Percentiles rank a stretch among this genome's conserved stretches.
These are phyloP conservation scores for Dendrolimus houi DNA, from an alignment of 2,888 invertebrate species.

Conservation along the genomic window DNA sequence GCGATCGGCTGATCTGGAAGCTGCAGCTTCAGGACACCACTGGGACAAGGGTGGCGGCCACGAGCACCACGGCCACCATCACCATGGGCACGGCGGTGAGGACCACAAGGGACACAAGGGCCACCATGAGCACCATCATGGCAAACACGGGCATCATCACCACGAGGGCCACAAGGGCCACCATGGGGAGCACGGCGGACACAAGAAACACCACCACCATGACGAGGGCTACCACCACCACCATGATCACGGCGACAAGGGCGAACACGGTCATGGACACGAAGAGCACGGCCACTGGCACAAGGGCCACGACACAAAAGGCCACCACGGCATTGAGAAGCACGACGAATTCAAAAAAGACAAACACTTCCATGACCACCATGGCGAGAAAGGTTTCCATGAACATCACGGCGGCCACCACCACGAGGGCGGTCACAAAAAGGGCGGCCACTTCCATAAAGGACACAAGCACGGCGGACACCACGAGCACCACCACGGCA, in stretches of 20 bases:
- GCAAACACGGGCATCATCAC: conserved; percentile 82
- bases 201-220: conserved; percentile 80
- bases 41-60: conserved; percentile 77
- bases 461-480: conserved; percentile 86
- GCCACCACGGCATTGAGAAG: conserved; percentile 88
- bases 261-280: conserved; percentile 75
- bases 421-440: conserved; percentile 85
- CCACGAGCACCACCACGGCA: conserved; percentile 86
- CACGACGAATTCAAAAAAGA: conserved; percentile 90
- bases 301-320: conserved; percentile 90
- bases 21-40: conserved; percentile 60
- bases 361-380: conserved; percentile 90
- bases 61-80: conserved; percentile 79
- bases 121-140: conserved; percentile 79
- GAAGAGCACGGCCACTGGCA: conserved; percentile 81
- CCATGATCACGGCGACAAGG: conserved; percentile 79
- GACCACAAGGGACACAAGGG: conserved; percentile 82
- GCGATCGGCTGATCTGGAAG: conserved; percentile 67
- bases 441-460: conserved; percentile 87
- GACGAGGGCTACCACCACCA: conserved; percentile 80
- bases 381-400: conserved; percentile 85
- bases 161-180: conserved; percentile 79
- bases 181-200: conserved; percentile 77
- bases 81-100: conserved; percentile 78
- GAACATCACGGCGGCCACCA: conserved; percentile 86